These are phyloP conservation scores for Meleagris gallopavo DNA, from an alignment of 2,113 vertebrate species.

Conservation along the genomic window DNA sequence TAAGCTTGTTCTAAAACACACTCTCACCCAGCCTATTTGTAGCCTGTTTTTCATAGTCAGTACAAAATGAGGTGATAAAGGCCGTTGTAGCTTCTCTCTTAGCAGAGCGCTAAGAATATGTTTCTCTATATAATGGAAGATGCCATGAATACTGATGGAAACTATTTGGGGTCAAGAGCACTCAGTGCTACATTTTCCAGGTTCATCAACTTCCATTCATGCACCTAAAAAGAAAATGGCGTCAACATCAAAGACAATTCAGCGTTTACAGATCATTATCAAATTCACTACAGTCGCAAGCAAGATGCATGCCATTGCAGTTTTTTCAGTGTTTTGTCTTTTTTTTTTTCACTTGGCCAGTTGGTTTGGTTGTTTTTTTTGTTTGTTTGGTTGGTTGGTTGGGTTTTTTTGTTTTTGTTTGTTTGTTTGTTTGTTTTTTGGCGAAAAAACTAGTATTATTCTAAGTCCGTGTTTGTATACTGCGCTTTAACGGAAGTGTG, in stretches of 20 bases:
- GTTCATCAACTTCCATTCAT: neutral
- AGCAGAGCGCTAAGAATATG: neutral
- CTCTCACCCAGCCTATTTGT: neutral
- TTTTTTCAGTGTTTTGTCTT: neutral
- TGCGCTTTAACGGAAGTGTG: neutral
- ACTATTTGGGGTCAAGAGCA: neutral
- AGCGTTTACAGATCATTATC: neutral
- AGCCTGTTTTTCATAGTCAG: neutral
- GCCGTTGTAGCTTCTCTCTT: neutral
- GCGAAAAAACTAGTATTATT: neutral
- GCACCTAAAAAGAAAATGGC: neutral
- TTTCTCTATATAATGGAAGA: neutral
- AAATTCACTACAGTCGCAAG: neutral
- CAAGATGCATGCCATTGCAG: rapidly evolving
- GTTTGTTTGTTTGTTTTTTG: too few species aligned
- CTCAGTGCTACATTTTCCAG: neutral
- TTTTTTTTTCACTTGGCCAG: neutral
- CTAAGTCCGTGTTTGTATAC: rapidly evolving
- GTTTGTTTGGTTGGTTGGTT: too few species aligned
- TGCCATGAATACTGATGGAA: neutral
- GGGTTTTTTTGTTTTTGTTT: too few species aligned
- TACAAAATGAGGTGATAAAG: neutral
- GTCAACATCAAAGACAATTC: neutral
- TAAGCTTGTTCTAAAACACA: neutral
- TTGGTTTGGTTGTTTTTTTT: too few species aligned